phyloP scores from a whole-genome alignment of 2,888 invertebrate genomes.

The Syrphus vitripennis region DNA sequence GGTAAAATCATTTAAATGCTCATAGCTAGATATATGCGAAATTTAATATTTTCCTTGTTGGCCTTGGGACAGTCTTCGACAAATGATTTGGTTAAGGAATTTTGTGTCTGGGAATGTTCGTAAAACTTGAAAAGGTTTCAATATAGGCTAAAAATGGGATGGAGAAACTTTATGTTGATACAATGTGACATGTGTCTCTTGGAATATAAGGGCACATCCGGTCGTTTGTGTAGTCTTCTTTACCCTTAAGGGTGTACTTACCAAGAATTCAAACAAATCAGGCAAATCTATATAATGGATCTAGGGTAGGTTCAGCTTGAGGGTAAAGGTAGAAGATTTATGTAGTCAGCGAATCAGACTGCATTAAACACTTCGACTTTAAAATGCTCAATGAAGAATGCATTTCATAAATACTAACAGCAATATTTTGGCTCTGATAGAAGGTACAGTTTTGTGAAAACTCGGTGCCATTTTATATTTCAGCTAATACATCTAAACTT shows the following conservation, averaged over 20 bases:
- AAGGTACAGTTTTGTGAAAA: too few species aligned
- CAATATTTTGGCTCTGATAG: too few species aligned
- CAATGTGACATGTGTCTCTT: not conserved
- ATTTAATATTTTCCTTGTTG: not conserved
- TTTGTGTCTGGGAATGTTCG: slow-evolving; percentile 8
- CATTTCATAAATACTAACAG: too few species aligned
- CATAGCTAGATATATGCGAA: not conserved
- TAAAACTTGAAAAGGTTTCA: not conserved
- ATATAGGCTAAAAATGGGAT: not conserved
- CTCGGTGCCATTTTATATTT: too few species aligned
- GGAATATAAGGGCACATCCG: not conserved
- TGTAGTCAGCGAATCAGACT: too few species aligned
- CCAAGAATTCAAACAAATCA: not conserved
- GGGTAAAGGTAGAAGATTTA: not conserved
- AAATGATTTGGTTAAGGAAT: not conserved
- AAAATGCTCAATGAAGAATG: too few species aligned
- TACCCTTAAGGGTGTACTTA: not conserved
- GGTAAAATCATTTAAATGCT: slow-evolving; percentile 12
- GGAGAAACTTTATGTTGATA: not conserved
- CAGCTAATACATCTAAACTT: too few species aligned
- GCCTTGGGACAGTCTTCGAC: not conserved
- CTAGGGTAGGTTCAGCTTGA: not conserved
- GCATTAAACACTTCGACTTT: too few species aligned
- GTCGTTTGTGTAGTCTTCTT: not conserved
- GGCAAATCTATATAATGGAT: not conserved